Evolutionary conservation across 2,888 invertebrate genomes (phyloP), one percentile per base, ranked within the genome.

Genomic region (Conchocele bisecta): DNA sequence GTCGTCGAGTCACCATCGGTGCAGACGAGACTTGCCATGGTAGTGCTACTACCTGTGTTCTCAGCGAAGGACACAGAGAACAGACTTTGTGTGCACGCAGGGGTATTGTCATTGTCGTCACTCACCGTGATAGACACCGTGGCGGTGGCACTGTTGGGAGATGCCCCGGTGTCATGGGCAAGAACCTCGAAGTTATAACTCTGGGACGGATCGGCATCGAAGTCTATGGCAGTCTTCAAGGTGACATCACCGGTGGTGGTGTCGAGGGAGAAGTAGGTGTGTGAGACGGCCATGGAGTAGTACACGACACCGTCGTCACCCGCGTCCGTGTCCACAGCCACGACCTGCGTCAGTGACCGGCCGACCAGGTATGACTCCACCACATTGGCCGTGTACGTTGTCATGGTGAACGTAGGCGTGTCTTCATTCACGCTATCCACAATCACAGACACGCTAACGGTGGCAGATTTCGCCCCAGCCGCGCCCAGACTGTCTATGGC

Each of bases 51-150:
- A 13, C 66, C 48, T n/a, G 59, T 44, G 37, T 70, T 68, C 51
- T 85, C 85, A 28, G 60, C 29, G 5, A 53, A 71, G 11, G 56
- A 69, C 15, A 82, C 74, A 0, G 78, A 65, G 56, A 83, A 81
- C 0, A 82, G 51, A 3, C 72, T 50, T 9, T 71, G 72, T 9
- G 68, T 58, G 65, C 86, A 86, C 5, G 63, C 56, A 15, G 87
- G 86, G 1, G 59, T 24, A 51, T 83, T 75, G 46, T 85, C 98
- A 91, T 98, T 98, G 50, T 96, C 95, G 91, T 98, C 98, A 86
- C 96, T 95, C 61, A 98, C 93, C 84, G 95, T 94, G 79, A 98
- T 94, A 81, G 95, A 95, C 15, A 98, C 95, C 26, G 95, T 91
- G 1, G 96, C 96, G 84, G 96, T 95, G 0, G 96, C 94, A 60